Conservation (phyloP, 2,888 invertebrate genomes). For the Gnatocerus cornutus region DNA sequence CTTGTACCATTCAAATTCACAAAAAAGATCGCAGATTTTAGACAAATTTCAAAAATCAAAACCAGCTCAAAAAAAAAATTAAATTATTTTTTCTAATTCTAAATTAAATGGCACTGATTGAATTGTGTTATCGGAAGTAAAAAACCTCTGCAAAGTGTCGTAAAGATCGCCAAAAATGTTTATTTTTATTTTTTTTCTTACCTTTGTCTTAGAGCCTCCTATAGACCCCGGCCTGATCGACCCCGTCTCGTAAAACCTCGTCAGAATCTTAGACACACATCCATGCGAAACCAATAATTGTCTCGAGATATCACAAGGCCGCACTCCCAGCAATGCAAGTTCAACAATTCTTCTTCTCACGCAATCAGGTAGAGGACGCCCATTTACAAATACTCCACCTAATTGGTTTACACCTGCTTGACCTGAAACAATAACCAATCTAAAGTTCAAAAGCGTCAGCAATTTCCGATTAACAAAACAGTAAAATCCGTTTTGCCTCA, state of each 20-base stretch:
- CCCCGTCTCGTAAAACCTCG: conserved; percentile 97
- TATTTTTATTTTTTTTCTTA: conserved; percentile 63
- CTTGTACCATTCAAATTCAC: too few species aligned
- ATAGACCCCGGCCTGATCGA: conserved; percentile 96
- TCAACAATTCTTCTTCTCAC: conserved; percentile 95
- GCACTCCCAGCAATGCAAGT: conserved; percentile 92
- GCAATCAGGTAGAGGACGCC: conserved; percentile 96
- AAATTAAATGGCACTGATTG: too few species aligned
- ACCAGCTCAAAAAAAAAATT: too few species aligned
- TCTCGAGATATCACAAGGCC: conserved; percentile 97
- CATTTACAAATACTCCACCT: conserved; percentile 98
- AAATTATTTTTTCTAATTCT: too few species aligned
- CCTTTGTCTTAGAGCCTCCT: conserved; percentile 96
- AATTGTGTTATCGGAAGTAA: too few species aligned
- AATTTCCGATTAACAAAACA: background rate
- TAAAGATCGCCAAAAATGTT: too few species aligned
- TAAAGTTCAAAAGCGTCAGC: background rate
- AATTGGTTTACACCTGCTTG: conserved; percentile 98
- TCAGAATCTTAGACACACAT: conserved; percentile 97
- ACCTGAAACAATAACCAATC: conserved; percentile 73
- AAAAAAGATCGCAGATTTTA: too few species aligned
- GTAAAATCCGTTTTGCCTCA: background rate
- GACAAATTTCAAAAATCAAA: too few species aligned
- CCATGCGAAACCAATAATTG: conserved; percentile 97
- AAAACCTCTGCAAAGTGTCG: too few species aligned